Conservation (phyloP, 2,888 invertebrate species). For the Dryococelus australis region DNA sequence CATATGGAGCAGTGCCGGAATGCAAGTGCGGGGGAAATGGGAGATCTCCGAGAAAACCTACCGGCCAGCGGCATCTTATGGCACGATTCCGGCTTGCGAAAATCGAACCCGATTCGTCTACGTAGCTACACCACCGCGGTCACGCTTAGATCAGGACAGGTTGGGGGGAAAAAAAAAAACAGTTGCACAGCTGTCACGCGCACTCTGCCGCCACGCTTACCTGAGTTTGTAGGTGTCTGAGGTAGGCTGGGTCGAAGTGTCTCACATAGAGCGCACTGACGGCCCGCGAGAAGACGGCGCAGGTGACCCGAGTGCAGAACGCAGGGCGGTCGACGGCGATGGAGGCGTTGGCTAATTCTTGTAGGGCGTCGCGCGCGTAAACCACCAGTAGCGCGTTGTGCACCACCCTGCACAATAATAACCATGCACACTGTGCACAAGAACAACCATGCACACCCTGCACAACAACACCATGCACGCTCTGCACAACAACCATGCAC, state of each 20-base stretch:
- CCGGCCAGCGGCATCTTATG: too few relatives aligned
- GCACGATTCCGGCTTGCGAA: too few relatives aligned
- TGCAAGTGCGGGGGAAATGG: too few relatives aligned
- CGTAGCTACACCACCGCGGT: too few relatives aligned
- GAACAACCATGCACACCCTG: neutral
- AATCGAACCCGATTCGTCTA: too few relatives aligned
- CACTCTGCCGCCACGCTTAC: neutral
- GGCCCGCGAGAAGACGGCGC: conserved; percentile 56
- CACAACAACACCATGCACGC: too few relatives aligned
- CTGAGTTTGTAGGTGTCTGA: conserved; percentile 53
- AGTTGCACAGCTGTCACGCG: too few relatives aligned
- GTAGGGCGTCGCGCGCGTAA: conserved; percentile 60
- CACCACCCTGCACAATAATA: conserved; percentile 55
- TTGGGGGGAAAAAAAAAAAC: too few relatives aligned
- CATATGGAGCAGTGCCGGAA: too few relatives aligned
- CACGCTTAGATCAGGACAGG: too few relatives aligned
- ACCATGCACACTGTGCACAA: neutral
- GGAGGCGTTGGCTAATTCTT: conserved; percentile 59
- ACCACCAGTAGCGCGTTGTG: conserved; percentile 61
- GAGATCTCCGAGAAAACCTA: too few relatives aligned
- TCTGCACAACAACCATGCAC: too few relatives aligned
- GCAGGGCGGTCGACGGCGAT: conserved; percentile 51
- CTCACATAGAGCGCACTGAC: conserved; percentile 61
- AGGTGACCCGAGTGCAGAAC: conserved; percentile 58
- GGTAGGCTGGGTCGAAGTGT: conserved; percentile 57